These are phyloP conservation scores for Oxyruncus cristatus DNA, from an alignment of 2,113 vertebrate genomes.

Conservation along the genomic window DNA sequence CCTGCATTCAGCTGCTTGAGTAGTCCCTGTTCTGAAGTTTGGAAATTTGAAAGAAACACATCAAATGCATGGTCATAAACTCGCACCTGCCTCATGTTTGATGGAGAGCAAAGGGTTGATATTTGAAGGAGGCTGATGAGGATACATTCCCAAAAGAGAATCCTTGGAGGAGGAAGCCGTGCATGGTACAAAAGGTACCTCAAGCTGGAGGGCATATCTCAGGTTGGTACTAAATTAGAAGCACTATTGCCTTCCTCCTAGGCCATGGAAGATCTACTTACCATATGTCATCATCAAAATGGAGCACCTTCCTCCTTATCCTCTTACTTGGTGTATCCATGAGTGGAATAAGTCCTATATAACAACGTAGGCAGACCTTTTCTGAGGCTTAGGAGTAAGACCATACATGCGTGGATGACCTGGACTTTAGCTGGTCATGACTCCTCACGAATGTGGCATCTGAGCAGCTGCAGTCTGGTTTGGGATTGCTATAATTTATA, in stretches of 20 bases:
- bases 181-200: background rate
- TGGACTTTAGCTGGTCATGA: background rate
- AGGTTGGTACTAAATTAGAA: background rate
- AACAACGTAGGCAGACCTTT: background rate
- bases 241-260: background rate
- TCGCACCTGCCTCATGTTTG: background rate
- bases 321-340: background rate
- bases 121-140: background rate
- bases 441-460: background rate
- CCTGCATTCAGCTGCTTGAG: background rate
- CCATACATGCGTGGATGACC: rapidly evolving
- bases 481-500: background rate
- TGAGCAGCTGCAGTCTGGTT: background rate
- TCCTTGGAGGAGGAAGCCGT: background rate
- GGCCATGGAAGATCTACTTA: background rate
- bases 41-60: background rate
- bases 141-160: background rate
- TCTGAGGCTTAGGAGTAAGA: background rate
- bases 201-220: rapidly evolving
- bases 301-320: background rate
- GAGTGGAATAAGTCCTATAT: background rate
- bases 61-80: background rate
- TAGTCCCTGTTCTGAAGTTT: background rate
- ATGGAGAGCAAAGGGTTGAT: background rate
- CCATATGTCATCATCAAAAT: background rate